Conservation (phyloP, 2,113 vertebrate species). For the Gorsachius goisagi region DNA sequence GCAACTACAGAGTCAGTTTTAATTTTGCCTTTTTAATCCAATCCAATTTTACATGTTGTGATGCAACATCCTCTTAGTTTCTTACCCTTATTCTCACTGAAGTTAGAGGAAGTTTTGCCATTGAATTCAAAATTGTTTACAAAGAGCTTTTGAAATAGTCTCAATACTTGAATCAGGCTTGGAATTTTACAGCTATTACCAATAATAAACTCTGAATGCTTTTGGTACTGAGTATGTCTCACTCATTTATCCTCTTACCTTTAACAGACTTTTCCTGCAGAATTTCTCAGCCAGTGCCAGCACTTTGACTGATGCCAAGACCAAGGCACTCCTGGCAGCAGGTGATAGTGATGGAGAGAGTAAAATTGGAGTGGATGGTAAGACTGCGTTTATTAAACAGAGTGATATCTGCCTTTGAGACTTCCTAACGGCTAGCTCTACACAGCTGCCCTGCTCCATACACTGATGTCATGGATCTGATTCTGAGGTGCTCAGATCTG, state of each 20-base stretch:
- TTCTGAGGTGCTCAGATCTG: background rate
- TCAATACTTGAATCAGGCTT: background rate
- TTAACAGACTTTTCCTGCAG: constrained; percentile 79
- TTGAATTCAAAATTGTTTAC: background rate
- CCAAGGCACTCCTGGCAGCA: constrained; percentile 72
- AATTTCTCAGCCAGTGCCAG: constrained; percentile 76
- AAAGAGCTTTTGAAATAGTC: background rate
- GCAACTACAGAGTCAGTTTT: background rate
- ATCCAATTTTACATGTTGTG: background rate
- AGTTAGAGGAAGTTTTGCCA: background rate
- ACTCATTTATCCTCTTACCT: background rate
- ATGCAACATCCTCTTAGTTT: background rate
- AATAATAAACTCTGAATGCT: background rate
- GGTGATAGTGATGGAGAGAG: constrained; percentile 81
- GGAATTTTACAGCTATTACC: background rate
- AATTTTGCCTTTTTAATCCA: background rate
- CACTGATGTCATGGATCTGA: background rate
- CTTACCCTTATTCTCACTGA: background rate
- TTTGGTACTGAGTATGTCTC: background rate
- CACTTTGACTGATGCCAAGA: constrained; percentile 76
- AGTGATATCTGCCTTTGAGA: background rate
- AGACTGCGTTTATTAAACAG: background rate
- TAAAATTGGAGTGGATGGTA: constrained; percentile 82
- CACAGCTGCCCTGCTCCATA: background rate
- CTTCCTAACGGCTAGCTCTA: background rate